Conservation (phyloP, 2,113 vertebrate species). For the Heliornis fulica region DNA sequence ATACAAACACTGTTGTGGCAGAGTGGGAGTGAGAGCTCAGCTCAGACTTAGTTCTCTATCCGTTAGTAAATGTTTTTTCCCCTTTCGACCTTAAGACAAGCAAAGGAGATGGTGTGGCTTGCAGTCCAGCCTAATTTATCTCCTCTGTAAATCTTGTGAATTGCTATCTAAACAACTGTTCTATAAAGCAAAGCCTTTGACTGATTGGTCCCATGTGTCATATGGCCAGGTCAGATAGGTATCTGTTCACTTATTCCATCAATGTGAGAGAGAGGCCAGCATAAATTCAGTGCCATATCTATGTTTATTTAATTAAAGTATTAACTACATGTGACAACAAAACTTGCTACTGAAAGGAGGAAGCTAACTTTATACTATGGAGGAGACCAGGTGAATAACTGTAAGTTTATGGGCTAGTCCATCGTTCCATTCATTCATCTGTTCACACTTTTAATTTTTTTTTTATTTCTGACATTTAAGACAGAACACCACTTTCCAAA, state of each 20-base stretch:
- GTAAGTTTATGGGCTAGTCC: background rate
- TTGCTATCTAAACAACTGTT: slow-evolving; percentile 39
- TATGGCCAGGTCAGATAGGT: background rate
- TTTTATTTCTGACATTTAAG: slow-evolving; percentile 22
- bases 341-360: slow-evolving; percentile 15
- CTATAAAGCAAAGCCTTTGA: slow-evolving; percentile 5
- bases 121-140: slow-evolving; percentile 22
- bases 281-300: background rate
- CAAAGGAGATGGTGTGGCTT: background rate
- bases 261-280: background rate
- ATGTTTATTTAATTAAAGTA: slow-evolving; percentile 34
- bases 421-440: slow-evolving; percentile 3
- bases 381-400: background rate
- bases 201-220: background rate
- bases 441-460: background rate
- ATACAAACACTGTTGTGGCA: background rate
- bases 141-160: slow-evolving; percentile 39
- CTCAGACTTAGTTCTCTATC: background rate
- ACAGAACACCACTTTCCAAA: slow-evolving; percentile 18
- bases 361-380: background rate
- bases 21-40: background rate
- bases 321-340: slow-evolving; percentile 10
- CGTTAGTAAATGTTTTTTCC: background rate
- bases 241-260: background rate
- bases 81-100: background rate